A percentile compares a stretch with the other conserved stretches of the same genome.
These are phyloP conservation scores for Agrypnia vestita DNA, from an alignment of 1,140 invertebrate species.

Conservation along the genomic window DNA sequence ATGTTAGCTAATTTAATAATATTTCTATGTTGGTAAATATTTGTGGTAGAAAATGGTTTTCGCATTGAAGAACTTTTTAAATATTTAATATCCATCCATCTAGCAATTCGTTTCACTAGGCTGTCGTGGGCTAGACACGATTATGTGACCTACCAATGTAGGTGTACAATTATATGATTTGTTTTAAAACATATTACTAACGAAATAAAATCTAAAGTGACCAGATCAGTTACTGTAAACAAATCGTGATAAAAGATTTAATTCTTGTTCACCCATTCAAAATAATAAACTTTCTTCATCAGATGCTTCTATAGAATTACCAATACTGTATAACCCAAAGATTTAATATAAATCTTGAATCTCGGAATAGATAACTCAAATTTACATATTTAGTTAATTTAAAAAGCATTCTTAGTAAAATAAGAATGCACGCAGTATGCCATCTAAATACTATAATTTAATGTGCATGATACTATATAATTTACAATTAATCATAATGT, in stretches of 20 bases:
- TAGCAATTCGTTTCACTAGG: too few species aligned
- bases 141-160: too few species aligned
- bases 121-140: too few species aligned
- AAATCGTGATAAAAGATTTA: too few species aligned
- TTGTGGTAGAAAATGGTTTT: conserved; percentile 19
- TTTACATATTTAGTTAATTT: conserved; percentile 36
- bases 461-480: conserved; percentile 5
- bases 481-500: too few species aligned
- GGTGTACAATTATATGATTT: too few species aligned
- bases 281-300: too few species aligned
- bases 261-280: too few species aligned
- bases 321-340: not conserved
- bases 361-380: conserved; percentile 40
- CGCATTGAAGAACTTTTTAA: not conserved
- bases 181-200: too few species aligned
- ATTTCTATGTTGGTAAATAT: conserved; percentile 2
- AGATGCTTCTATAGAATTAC: not conserved
- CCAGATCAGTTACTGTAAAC: too few species aligned
- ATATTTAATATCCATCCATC: not conserved
- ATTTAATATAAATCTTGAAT: conserved; percentile 1
- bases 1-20: too few species aligned
- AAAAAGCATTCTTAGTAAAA: not conserved
- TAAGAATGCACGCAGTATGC: not conserved
- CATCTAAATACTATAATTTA: conserved; percentile 2
- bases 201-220: too few species aligned